Conservation (phyloP, 2,888 invertebrate species). For the Polydrusus cervinus region DNA sequence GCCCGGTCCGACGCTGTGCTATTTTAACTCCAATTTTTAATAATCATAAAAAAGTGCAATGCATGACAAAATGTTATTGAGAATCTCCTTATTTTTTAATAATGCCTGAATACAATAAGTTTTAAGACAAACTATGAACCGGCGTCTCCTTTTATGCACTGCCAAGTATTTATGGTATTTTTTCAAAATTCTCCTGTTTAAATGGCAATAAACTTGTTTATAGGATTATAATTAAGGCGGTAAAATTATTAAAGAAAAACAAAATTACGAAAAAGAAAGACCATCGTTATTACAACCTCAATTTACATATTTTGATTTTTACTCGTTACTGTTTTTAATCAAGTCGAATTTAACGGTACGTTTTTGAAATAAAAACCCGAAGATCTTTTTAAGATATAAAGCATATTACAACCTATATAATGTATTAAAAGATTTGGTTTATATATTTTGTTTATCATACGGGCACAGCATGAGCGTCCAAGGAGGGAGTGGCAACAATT, state of each 20-base stretch:
- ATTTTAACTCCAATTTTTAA: too few relatives aligned
- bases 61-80: too few relatives aligned
- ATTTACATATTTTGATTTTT: conserved; percentile 11
- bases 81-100: too few relatives aligned
- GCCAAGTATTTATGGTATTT: not conserved
- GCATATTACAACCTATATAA: not conserved
- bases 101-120: too few relatives aligned
- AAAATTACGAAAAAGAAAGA: not conserved
- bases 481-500: too few relatives aligned
- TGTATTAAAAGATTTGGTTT: too few relatives aligned
- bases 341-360: not conserved
- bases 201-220: conserved; percentile 2
- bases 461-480: too few relatives aligned
- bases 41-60: too few relatives aligned
- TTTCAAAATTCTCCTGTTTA: not conserved
- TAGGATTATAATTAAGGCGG: conserved; percentile 6
- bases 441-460: too few relatives aligned
- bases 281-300: not conserved
- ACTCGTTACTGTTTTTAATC: not conserved
- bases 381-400: not conserved
- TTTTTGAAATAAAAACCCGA: not conserved
- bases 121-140: too few relatives aligned
- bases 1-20: too few relatives aligned
- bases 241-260: not conserved
- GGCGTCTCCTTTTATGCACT: too few relatives aligned